Conservation (phyloP, 2,113 vertebrate species). For the Eulemur macaco region DNA sequence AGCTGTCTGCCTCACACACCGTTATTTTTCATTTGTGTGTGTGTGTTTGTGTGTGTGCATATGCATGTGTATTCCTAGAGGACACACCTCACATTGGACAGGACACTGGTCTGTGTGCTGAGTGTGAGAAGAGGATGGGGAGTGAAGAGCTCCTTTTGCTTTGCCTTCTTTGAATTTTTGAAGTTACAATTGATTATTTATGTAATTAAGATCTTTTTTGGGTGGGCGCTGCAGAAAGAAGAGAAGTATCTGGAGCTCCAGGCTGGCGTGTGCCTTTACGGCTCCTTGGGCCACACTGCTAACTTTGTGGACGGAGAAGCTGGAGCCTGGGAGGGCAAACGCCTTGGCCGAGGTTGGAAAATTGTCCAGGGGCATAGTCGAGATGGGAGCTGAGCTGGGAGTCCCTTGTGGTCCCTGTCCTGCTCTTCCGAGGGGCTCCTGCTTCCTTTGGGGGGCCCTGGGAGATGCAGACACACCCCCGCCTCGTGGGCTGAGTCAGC, state of each 20-base stretch:
- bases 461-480: background rate
- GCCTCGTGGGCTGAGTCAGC: background rate
- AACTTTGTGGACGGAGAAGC: background rate
- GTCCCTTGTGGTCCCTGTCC: background rate
- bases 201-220: background rate
- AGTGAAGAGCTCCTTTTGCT: background rate
- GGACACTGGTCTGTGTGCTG: background rate
- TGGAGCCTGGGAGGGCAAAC: background rate
- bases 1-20: background rate
- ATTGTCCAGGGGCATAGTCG: background rate
- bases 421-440: background rate
- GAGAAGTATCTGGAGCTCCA: background rate
- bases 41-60: background rate
- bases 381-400: background rate
- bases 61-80: background rate
- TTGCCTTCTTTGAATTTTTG: background rate
- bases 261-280: background rate
- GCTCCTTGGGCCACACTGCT: background rate
- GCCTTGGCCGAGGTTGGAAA: background rate
- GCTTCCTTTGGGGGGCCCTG: background rate
- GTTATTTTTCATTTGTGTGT: background rate
- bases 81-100: background rate
- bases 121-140: background rate
- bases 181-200: background rate
- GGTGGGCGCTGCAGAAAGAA: background rate